Base-by-base conservation (phyloP, 2,113 vertebrate species). In the Rhea pennata region DNA sequence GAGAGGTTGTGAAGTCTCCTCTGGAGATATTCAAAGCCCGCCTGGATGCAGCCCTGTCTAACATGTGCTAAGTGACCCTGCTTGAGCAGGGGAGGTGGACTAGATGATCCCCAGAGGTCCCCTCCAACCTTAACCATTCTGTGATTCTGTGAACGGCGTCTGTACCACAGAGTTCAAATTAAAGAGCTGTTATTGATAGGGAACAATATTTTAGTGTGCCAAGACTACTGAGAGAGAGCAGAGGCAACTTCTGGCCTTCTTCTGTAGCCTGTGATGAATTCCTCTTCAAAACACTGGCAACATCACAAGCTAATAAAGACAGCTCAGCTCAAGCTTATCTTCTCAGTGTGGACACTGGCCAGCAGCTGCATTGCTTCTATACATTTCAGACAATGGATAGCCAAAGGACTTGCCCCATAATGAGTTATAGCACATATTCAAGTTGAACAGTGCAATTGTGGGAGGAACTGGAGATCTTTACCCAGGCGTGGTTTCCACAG, bases 321-420 rank as follows among this genome's bases (percentile, higher is more conserved):
- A 71, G 15, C 44, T 87, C 65, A 82, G 40, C 27, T 16, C 31
- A 10, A 39, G 73, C 31, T 27, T 48, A 39, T 9, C 51, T 6
- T 26, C 2, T 39, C 22, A 15, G 1, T 48, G 17, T 44, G 36
- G 31, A 7, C 31, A 3, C 39, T 24, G 1, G 48, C 13, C 0
- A 0, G 21, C 16, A 42, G 12, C 24, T 81, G 65, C 12, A 5
- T 66, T 2, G 0, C 33, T 75, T 8, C 59, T 20, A 46, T 13
- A 24, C 19, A 5, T 79, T 86, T 80, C 72, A 69, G n/a, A 48
- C 8, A 73, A 12, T 27, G 17, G n/a, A 21, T 56, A 36, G 51
- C 33, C 24, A 53, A 17, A 44, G 12, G 66, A 5, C 9, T 71
- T 89, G 40, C 15, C 31, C 23, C n/a, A 31, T 3, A 2, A 19